Conservation (phyloP, 2,888 invertebrate genomes). For the Dolomedes plantarius region DNA sequence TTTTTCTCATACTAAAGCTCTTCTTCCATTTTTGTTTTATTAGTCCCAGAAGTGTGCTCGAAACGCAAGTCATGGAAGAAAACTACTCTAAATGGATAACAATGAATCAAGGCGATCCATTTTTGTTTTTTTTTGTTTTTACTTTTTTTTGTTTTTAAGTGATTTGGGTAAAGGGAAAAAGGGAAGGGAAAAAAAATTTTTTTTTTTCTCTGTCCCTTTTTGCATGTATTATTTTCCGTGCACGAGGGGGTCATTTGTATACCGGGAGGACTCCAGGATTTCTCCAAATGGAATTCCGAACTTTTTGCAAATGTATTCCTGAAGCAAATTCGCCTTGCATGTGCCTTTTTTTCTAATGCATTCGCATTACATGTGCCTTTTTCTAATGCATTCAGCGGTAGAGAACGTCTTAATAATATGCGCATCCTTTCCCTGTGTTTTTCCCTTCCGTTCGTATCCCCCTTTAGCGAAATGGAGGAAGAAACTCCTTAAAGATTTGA, state of each 20-base stretch:
- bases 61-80: constrained; percentile 36
- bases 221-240: constrained; percentile 61
- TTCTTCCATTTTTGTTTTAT: constrained; percentile 65
- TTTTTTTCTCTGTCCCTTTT: constrained; percentile 19
- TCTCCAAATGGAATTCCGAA: constrained; percentile 67
- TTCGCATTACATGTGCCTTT: constrained; percentile 42
- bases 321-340: constrained; percentile 30
- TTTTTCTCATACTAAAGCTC: not conserved
- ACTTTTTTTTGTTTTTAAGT: constrained; percentile 56
- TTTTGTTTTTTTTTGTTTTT: constrained; percentile 46
- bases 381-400: constrained; percentile 58
- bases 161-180: constrained; percentile 46
- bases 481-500: constrained; percentile 58
- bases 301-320: constrained; percentile 64
- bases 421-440: constrained; percentile 21
- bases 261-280: constrained; percentile 61
- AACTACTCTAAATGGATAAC: constrained; percentile 68
- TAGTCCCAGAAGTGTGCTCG: constrained; percentile 51
- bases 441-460: not conserved
- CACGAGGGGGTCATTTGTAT: constrained; percentile 66
- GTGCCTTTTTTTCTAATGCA: constrained; percentile 10
- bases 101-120: constrained; percentile 62
- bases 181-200: constrained; percentile 21
- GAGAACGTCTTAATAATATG: constrained; percentile 66
- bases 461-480: not conserved